These are phyloP conservation scores for Pseudomyrmex gracilis DNA, from an alignment of 1,140 invertebrate species.

Conservation along the genomic window DNA sequence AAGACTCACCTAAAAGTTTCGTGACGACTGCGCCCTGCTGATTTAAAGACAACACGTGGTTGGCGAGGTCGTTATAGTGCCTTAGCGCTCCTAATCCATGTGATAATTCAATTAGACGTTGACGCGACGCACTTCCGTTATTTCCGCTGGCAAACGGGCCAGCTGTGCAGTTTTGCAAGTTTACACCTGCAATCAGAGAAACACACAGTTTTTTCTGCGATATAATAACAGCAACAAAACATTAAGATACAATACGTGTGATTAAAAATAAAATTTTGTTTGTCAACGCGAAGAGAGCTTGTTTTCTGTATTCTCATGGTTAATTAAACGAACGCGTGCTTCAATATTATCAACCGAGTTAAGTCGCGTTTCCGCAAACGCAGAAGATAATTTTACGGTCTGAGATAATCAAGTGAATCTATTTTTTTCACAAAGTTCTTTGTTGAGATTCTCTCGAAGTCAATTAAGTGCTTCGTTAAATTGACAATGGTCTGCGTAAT, in stretches of 20 bases:
- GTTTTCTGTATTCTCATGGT: background rate
- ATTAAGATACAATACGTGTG: background rate
- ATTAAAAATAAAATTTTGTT: background rate
- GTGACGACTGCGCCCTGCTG: slow-evolving; percentile 90
- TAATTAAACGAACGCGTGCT: too few relatives aligned
- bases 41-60: slow-evolving; percentile 88
- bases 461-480: slow-evolving; percentile 36
- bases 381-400: slow-evolving; percentile 18
- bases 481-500: slow-evolving; percentile 55
- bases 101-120: slow-evolving; percentile 88
- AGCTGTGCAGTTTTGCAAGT: slow-evolving; percentile 81
- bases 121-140: slow-evolving; percentile 80
- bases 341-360: too few relatives aligned
- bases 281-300: background rate
- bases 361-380: background rate
- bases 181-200: slow-evolving; percentile 77
- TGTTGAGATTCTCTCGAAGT: slow-evolving; percentile 1
- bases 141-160: slow-evolving; percentile 78
- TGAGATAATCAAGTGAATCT: slow-evolving; percentile 3
- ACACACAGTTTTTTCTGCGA: background rate
- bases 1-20: slow-evolving; percentile 88
- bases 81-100: slow-evolving; percentile 87
- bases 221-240: slow-evolving; percentile 10
- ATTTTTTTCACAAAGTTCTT: slow-evolving; percentile 36
- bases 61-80: slow-evolving; percentile 89